phyloP scores from a whole-genome alignment of 2,797 vertebrate species.

The Myiothlypis coronata region DNA sequence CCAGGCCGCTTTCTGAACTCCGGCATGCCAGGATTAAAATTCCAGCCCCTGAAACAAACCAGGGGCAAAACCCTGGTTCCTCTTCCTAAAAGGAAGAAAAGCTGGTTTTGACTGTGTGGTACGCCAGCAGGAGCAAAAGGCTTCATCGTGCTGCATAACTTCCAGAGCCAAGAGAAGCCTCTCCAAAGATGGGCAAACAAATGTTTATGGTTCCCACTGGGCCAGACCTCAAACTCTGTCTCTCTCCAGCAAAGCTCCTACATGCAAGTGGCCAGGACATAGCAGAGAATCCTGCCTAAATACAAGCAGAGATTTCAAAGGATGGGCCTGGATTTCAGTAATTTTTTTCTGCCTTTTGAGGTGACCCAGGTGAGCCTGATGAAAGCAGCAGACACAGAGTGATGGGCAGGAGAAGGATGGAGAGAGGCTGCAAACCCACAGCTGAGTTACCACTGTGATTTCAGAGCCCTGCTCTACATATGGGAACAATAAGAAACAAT shows the following conservation, averaged over 20 bases:
- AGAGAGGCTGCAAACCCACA: neutral
- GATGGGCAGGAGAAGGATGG: neutral
- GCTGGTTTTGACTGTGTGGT: neutral
- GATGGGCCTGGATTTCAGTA: neutral
- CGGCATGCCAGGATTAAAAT: neutral
- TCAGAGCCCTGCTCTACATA: neutral
- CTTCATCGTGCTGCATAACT: neutral
- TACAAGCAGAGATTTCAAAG: neutral
- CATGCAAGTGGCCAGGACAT: neutral
- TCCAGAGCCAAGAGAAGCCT: neutral
- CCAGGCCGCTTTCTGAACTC: neutral
- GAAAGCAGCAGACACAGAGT: neutral
- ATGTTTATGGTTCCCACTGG: neutral
- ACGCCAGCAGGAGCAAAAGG: neutral
- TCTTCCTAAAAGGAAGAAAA: neutral
- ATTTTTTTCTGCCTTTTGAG: neutral
- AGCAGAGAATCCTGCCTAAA: neutral
- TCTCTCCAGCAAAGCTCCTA: neutral
- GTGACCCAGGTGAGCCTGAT: neutral
- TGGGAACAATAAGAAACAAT: conserved; percentile 7
- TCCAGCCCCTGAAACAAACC: neutral
- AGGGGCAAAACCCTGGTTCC: neutral
- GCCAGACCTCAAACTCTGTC: neutral
- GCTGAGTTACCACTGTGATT: neutral
- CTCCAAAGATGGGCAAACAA: neutral